These are phyloP conservation scores for Dione juno DNA, from an alignment of 2,888 invertebrate genomes.

Conservation along the genomic window DNA sequence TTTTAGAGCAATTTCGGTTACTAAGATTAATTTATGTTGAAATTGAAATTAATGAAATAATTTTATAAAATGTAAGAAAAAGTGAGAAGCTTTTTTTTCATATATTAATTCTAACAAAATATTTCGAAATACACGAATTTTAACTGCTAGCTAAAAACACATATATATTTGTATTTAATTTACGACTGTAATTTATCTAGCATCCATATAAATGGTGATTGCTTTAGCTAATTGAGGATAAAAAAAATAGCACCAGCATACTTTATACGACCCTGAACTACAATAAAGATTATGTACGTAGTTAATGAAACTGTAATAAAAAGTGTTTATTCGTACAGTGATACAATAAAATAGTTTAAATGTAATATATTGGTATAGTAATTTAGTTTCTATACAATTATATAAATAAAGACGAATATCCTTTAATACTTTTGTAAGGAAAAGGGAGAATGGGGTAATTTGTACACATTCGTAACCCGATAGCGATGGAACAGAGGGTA, in stretches of 20 bases:
- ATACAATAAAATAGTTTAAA: constrained; percentile 16
- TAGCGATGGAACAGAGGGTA: constrained; percentile 53
- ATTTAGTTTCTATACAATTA: not conserved
- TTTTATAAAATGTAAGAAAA: too few species aligned
- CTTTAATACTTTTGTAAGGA: not conserved
- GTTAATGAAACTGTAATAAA: constrained; percentile 58
- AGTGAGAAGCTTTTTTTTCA: too few species aligned
- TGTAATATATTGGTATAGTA: not conserved
- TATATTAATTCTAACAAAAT: too few species aligned
- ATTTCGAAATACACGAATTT: too few species aligned
- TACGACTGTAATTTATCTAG: constrained; percentile 9
- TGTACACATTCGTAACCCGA: constrained; percentile 52
- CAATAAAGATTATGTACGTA: constrained; percentile 50
- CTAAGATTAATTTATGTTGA: too few species aligned
- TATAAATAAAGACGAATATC: not conserved
- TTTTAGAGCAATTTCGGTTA: too few species aligned
- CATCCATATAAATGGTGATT: constrained; percentile 13
- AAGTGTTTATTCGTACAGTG: constrained; percentile 50
- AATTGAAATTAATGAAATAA: too few species aligned
- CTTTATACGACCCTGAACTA: constrained; percentile 43
- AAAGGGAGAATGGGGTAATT: not conserved
- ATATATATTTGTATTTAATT: constrained; percentile 1
- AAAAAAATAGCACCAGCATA: constrained; percentile 27
- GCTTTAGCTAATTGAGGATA: constrained; percentile 14
- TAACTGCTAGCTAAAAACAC: too few species aligned